Base-by-base conservation (phyloP, 2,113 vertebrate genomes). In the Trogon surrucura region DNA sequence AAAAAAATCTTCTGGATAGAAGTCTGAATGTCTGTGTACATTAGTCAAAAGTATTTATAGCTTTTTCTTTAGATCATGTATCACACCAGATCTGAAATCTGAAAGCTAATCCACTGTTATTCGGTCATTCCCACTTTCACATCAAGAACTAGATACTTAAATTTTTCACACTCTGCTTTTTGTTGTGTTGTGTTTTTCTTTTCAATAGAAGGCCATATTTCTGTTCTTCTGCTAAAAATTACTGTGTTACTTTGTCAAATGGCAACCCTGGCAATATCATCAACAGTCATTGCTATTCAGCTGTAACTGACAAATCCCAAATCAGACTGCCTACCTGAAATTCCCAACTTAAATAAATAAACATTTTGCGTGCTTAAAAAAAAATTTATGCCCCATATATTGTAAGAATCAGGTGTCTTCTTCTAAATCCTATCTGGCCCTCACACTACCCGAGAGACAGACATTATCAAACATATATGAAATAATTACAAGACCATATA, bases 51-150 rank as follows among this genome's bases (percentile, higher is more conserved):
- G 53, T 72, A 62, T 78, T 84, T 80, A 72, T 57, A 96, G 47
- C 70, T 96, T 95, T 90, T 66, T 65, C 38, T 83, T 83, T 94
- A 94, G 91, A 93, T 83, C 89, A 88, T 62, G 44, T 25, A 51
- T 53, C 4, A 9, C 48, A 34, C 5, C 53, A 65, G 51, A 62
- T 72, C 61, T 74, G 72, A 95, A 95, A 51, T 64, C 81, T 44
- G 29, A 73, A 73, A 81, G 19, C 3, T 73, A 77, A 70, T 77
- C 56, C 72, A 83, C 25, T 81, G 29, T 57, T 94, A 85, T 88
- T 56, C 91, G 16, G 21, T 56, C 83, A 19, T 85, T 94, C 17
- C 22, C 61, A 61, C 47, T 84, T 96, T 94, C 50, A 95, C 51
- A 91, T 85, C 51, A 85, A 85, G 34, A 73, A 65, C 61, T 77